These are phyloP conservation scores for Poeciliopsis prolifica DNA, from an alignment of 2,113 vertebrate genomes.

Conservation along the genomic window DNA sequence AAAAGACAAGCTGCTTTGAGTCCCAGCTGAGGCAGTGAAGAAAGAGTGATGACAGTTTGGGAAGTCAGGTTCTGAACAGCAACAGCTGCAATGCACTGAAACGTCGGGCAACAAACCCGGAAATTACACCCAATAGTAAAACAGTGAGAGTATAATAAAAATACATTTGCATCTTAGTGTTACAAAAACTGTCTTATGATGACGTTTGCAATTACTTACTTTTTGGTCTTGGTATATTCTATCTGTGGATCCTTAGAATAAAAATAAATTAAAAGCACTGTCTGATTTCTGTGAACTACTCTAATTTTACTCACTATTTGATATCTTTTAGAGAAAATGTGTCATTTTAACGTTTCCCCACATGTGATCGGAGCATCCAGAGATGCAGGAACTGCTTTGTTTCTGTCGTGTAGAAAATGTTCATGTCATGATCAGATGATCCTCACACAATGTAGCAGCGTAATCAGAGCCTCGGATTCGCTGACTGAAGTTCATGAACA, in stretches of 20 bases:
- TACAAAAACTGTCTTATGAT: background rate
- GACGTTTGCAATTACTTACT: background rate
- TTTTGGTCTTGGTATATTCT: background rate
- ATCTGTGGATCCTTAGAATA: background rate
- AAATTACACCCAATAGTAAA: background rate
- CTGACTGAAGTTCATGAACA: conserved; percentile 2
- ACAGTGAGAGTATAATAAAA: background rate
- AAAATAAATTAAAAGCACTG: background rate
- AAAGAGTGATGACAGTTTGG: background rate
- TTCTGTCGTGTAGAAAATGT: conserved; percentile 53
- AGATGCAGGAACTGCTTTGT: conserved; percentile 35
- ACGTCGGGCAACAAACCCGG: background rate
- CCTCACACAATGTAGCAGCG: conserved; percentile 6
- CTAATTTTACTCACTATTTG: conserved; percentile 11
- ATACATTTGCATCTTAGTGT: too few species aligned
- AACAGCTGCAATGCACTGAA: background rate
- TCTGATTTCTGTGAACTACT: background rate
- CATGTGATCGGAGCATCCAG: background rate
- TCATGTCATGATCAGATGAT: conserved; percentile 44
- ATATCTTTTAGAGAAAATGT: background rate
- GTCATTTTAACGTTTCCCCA: background rate
- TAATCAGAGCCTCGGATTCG: background rate
- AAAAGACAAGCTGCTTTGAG: background rate
- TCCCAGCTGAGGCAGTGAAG: conserved; percentile 11
- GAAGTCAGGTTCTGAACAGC: background rate